Base-by-base conservation (phyloP, 2,797 vertebrate genomes). In the Sparus aurata region DNA sequence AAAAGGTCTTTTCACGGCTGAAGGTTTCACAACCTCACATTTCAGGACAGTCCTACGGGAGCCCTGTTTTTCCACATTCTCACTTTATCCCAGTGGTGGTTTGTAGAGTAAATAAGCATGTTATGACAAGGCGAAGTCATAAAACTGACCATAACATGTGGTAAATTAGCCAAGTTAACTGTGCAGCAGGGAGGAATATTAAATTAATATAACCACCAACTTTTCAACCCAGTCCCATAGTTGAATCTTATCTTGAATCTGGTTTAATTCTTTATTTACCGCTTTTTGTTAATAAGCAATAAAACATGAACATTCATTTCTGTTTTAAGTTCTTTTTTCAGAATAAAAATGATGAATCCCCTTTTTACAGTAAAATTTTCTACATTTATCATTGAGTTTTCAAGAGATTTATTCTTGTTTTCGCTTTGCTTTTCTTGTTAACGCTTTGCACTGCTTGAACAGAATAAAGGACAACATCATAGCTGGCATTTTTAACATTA, bases 51-150 rank as follows among this genome's bases (percentile, higher is more conserved):
- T 72, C 81, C 64, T 41, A 11, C 5, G 75, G 71, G 80, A 81
- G 16, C 43, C 57, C 45, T 18, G 17, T 85, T 81, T 85, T 81
- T 80, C 50, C 74, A 53, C n/a, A 2, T 78, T 65, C 73, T 73
- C 79, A 69, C 54, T 25, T 84, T 4, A 76, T 82, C 71, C 85
- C 64, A 52, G 38, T 11, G 53, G 80, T 83, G 80, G 79, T 87
- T 73, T 79, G 60, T 62, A 54, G 46, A 78, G 64, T 73, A 81
- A 85, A 86, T 86, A 84, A 71, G 15, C 58, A 58, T 47, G 57
- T 78, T 77, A 65, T 77, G 66, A n/a, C 75, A 77, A 53, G 46
- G 20, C 23, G 8, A 16, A 67, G 55, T 59, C 70, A 50, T 80
- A 63, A 82, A 87, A 77, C 41, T 59, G 75, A 69, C 62, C 60